A percentile compares a stretch with the other conserved stretches of the same genome.
Evolutionary conservation across 2,888 invertebrate species (phyloP).

Genomic region (Erpobdella octoculata): DNA sequence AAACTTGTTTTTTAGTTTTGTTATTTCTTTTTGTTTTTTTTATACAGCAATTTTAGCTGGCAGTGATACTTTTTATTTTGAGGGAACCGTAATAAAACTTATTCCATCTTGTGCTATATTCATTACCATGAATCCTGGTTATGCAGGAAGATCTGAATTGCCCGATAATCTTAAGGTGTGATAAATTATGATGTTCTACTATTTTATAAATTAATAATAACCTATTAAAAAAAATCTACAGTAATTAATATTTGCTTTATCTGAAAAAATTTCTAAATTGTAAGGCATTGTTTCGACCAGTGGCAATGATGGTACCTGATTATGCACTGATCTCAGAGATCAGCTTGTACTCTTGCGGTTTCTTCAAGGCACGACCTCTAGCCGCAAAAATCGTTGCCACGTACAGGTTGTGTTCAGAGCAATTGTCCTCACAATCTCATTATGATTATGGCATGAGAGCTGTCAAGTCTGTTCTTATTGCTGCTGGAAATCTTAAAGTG

Average conservation of each 20-base stretch:
- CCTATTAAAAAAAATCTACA: background rate
- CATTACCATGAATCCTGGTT: slow-evolving; percentile 90
- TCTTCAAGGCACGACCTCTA: slow-evolving; percentile 68
- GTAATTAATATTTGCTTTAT: background rate
- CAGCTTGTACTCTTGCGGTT: slow-evolving; percentile 82
- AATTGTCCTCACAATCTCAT: slow-evolving; percentile 54
- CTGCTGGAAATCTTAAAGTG: slow-evolving; percentile 55
- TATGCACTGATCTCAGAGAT: slow-evolving; percentile 95
- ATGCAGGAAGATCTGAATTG: slow-evolving; percentile 80
- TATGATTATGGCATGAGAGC: slow-evolving; percentile 56
- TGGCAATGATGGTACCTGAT: slow-evolving; percentile 93
- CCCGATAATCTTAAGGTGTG: slow-evolving; percentile 78
- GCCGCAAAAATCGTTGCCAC: slow-evolving; percentile 56
- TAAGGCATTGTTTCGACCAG: slow-evolving; percentile 73
- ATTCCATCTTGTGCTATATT: slow-evolving; percentile 81
- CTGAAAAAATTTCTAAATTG: background rate
- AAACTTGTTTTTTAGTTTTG: too few species aligned
- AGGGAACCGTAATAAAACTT: slow-evolving; percentile 74
- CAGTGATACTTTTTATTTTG: slow-evolving; percentile 52
- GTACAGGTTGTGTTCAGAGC: slow-evolving; percentile 54
- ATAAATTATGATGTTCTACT: background rate
- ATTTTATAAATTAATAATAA: background rate
- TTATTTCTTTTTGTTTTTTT: too few species aligned
- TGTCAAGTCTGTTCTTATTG: slow-evolving; percentile 56
- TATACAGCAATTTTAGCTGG: slow-evolving; percentile 41